Conservation (phyloP, 2,888 invertebrate genomes). For the Tillus elongatus region DNA sequence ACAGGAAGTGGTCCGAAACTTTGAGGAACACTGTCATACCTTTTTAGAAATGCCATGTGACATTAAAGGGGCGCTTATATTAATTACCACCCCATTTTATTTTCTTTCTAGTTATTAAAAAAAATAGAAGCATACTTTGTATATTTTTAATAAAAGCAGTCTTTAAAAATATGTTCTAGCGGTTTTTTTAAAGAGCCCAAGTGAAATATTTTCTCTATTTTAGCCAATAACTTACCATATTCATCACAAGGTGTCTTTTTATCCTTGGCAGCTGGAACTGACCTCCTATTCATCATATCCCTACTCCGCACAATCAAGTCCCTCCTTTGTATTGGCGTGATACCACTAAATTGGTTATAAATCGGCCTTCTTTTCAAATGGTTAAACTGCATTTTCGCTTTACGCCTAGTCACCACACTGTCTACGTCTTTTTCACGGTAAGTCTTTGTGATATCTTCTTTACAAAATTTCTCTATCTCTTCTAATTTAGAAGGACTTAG, state of each 20-base stretch:
- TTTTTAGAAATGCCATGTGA: too few species aligned
- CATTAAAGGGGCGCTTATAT: too few species aligned
- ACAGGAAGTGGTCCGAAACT: too few species aligned
- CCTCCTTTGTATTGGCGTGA: slow-evolving; percentile 34
- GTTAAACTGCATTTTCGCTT: slow-evolving; percentile 47
- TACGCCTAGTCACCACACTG: slow-evolving; percentile 41
- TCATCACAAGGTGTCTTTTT: slow-evolving; percentile 42
- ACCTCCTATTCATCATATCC: slow-evolving; percentile 35
- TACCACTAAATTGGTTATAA: slow-evolving; percentile 39
- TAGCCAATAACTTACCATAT: slow-evolving; percentile 39
- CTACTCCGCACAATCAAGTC: slow-evolving; percentile 31
- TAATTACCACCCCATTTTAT: too few species aligned
- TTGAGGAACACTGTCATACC: too few species aligned
- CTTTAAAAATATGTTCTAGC: too few species aligned
- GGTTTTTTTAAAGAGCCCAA: too few species aligned
- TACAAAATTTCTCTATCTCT: slow-evolving; percentile 36
- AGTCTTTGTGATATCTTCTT: slow-evolving; percentile 37
- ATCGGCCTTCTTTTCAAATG: slow-evolving; percentile 37
- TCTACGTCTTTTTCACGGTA: slow-evolving; percentile 41
- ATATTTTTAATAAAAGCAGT: too few species aligned
- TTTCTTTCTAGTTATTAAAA: too few species aligned
- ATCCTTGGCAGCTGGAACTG: slow-evolving; percentile 38
- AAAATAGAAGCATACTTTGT: too few species aligned
- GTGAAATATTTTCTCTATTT: too few species aligned
- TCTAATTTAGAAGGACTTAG: slow-evolving; percentile 27